These are phyloP conservation scores for Cervus canadensis DNA, from an alignment of 2,113 vertebrate species.

Conservation along the genomic window DNA sequence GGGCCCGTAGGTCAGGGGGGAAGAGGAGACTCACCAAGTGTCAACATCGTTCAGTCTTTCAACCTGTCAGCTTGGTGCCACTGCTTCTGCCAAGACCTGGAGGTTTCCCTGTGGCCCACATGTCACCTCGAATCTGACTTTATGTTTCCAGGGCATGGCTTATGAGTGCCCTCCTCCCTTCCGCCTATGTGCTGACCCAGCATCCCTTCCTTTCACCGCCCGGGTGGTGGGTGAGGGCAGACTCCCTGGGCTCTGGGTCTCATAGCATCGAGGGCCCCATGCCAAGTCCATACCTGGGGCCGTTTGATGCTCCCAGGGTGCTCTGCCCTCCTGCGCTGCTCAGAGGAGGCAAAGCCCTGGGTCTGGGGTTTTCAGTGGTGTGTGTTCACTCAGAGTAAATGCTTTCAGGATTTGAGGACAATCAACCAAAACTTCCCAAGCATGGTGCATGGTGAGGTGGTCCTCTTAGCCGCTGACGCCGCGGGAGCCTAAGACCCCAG, in stretches of 20 bases:
- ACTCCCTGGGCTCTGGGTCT: slow-evolving; percentile 44
- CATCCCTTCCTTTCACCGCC: slow-evolving; percentile 45
- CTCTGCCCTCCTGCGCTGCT: slow-evolving; percentile 52
- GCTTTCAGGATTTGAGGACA: slow-evolving; percentile 63
- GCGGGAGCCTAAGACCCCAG: not conserved
- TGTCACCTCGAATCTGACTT: slow-evolving; percentile 78
- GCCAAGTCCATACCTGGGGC: slow-evolving; percentile 58
- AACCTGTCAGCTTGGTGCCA: slow-evolving; percentile 64
- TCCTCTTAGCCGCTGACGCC: fast-evolving
- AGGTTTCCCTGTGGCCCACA: slow-evolving; percentile 74
- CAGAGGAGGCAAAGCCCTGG: slow-evolving; percentile 42
- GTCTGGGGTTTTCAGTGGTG: slow-evolving; percentile 35
- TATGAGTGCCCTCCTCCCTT: slow-evolving; percentile 67
- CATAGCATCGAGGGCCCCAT: slow-evolving; percentile 33
- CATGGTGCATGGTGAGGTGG: not conserved
- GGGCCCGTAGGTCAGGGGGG: not conserved
- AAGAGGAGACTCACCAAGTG: slow-evolving; percentile 43
- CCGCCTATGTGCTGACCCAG: slow-evolving; percentile 66
- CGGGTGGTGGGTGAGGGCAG: slow-evolving; percentile 46
- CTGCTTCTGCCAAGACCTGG: slow-evolving; percentile 61
- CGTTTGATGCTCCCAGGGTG: slow-evolving; percentile 43
- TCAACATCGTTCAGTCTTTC: slow-evolving; percentile 66
- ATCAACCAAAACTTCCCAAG: slow-evolving; percentile 42
- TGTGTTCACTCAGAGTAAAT: slow-evolving; percentile 53
- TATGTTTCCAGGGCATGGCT: slow-evolving; percentile 61